Conservation (phyloP, 2,888 invertebrate species). For the Nymphalis urticae region DNA sequence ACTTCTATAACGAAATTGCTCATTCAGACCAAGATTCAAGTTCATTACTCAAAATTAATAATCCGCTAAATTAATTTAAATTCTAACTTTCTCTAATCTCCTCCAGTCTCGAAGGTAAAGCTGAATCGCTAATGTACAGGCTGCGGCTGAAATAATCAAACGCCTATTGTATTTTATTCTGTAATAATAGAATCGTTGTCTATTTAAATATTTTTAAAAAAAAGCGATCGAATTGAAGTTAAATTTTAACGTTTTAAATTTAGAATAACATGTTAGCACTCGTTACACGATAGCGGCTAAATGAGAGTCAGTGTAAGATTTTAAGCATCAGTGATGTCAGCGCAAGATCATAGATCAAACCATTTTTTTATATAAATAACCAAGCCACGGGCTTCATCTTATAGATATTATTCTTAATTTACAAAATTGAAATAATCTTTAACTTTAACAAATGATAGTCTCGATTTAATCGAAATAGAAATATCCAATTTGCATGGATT, state of each 20-base stretch:
- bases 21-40: constrained; percentile 54
- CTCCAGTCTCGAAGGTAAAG: constrained; percentile 54
- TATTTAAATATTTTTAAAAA: background rate
- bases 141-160: constrained; percentile 52
- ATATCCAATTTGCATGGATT: constrained; percentile 12
- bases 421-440: constrained; percentile 2
- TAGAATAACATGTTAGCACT: no score
- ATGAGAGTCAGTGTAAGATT: no score
- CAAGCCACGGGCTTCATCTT: background rate
- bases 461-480: constrained; percentile 13
- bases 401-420: background rate
- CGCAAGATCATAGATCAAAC: no score
- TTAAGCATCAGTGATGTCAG: no score
- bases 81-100: constrained; percentile 69
- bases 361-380: no score
- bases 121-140: constrained; percentile 57
- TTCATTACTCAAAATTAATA: constrained; percentile 78
- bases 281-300: no score
- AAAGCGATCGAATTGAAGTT: no score
- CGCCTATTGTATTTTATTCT: constrained; percentile 30
- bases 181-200: constrained; percentile 22
- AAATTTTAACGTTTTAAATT: no score
- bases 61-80: constrained; percentile 77
- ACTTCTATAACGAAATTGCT: constrained; percentile 45
- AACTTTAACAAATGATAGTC: constrained; percentile 5